phyloP scores from a whole-genome alignment of 2,113 vertebrate genomes.

The Eidolon helvum region DNA sequence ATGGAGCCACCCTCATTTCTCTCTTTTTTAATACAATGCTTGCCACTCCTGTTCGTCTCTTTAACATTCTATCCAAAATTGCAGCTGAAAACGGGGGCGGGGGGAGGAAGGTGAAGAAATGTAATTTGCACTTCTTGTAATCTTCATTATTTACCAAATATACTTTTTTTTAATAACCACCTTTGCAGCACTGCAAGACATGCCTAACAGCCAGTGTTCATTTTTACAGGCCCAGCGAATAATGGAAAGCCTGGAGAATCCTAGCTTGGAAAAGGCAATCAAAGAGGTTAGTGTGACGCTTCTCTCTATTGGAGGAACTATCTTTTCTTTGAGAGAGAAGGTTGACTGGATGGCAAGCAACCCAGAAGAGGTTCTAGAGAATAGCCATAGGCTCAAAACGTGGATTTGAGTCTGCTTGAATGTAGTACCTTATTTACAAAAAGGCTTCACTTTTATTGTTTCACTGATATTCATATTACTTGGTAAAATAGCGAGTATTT shows the following conservation, averaged over 20 bases:
- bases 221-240: not conserved
- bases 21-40: not conserved
- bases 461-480: not conserved
- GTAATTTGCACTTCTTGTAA: not conserved
- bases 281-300: not conserved
- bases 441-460: not conserved
- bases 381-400: not conserved
- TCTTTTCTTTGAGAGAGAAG: not conserved
- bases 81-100: not conserved
- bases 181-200: not conserved
- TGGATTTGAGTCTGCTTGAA: not conserved
- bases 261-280: not conserved
- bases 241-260: not conserved
- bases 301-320: not conserved
- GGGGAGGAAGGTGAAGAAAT: not conserved
- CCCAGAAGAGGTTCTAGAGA: not conserved
- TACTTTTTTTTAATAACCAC: not conserved
- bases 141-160: slow-evolving; percentile 37
- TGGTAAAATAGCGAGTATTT: not conserved
- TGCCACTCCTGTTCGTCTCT: not conserved
- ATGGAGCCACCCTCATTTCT: not conserved
- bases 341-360: not conserved
- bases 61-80: slow-evolving; percentile 22
- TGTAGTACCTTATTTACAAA: not conserved
- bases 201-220: not conserved